These are phyloP conservation scores for Phaenicophaeus curvirostris DNA, from an alignment of 2,797 vertebrate genomes.

Conservation along the genomic window DNA sequence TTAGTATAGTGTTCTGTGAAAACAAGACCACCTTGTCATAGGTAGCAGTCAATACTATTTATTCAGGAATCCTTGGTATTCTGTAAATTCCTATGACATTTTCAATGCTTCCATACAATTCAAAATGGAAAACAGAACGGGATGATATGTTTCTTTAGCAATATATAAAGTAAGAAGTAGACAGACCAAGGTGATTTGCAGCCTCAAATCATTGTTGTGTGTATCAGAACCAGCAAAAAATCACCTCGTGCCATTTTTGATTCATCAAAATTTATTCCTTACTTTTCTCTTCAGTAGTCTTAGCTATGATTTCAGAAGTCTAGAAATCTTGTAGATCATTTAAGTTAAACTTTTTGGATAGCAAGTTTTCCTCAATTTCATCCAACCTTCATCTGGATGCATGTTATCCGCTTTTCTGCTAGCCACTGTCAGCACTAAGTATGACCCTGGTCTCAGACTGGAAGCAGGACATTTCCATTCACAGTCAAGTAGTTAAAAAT, in stretches of 20 bases:
- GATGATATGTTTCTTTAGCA: background rate
- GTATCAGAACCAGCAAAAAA: background rate
- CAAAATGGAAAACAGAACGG: background rate
- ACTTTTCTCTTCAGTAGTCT: background rate
- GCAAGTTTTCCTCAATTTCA: background rate
- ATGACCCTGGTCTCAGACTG: background rate
- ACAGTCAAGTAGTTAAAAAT: background rate
- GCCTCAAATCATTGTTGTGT: background rate
- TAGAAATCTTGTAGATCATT: background rate
- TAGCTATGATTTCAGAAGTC: background rate
- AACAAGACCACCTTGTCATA: background rate
- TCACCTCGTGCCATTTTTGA: background rate
- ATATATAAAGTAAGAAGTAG: background rate
- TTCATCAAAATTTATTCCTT: background rate
- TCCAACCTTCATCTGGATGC: background rate
- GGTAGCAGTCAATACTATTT: background rate
- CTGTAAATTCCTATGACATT: background rate
- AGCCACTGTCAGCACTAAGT: background rate
- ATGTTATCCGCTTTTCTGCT: background rate
- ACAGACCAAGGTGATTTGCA: background rate
- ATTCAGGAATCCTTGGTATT: background rate
- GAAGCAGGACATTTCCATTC: background rate
- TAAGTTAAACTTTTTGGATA: background rate
- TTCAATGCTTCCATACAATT: background rate
- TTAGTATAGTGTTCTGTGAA: background rate